Evolutionary conservation across 2,797 vertebrate species (phyloP).

Genomic region (Macrochelys suwanniensis): DNA sequence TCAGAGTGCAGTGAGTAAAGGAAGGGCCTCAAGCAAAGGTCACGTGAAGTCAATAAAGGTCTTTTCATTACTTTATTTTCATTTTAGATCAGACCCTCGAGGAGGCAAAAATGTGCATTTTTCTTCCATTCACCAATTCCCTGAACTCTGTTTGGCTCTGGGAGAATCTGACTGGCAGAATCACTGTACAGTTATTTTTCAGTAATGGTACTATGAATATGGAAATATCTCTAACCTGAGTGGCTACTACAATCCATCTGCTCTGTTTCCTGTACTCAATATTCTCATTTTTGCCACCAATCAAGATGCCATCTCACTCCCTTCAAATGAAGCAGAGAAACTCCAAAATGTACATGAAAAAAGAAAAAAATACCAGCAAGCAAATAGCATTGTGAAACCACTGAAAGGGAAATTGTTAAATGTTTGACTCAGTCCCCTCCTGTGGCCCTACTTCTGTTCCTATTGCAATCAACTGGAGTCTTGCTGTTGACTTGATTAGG

Average conservation of each 20-base stretch:
- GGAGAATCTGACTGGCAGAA: neutral
- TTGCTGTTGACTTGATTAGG: neutral
- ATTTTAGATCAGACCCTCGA: neutral
- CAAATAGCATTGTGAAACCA: neutral
- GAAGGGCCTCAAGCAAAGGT: neutral
- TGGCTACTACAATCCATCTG: neutral
- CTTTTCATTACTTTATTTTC: neutral
- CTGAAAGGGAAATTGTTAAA: neutral
- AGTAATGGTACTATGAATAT: neutral
- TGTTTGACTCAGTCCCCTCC: neutral
- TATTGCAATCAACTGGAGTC: neutral
- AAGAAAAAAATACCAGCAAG: neutral
- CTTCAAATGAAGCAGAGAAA: neutral
- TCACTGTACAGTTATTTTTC: neutral
- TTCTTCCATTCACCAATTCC: neutral
- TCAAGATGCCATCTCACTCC: neutral
- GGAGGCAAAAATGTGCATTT: neutral
- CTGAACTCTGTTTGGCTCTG: fast-evolving
- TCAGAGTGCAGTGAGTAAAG: neutral
- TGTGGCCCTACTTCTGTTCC: neutral
- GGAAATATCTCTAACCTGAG: neutral
- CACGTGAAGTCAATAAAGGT: neutral
- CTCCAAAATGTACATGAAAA: neutral
- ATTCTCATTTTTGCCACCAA: neutral
- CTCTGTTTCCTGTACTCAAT: neutral